Base-by-base conservation (phyloP, 2,888 invertebrate species). In the Napeogenes inachia region DNA sequence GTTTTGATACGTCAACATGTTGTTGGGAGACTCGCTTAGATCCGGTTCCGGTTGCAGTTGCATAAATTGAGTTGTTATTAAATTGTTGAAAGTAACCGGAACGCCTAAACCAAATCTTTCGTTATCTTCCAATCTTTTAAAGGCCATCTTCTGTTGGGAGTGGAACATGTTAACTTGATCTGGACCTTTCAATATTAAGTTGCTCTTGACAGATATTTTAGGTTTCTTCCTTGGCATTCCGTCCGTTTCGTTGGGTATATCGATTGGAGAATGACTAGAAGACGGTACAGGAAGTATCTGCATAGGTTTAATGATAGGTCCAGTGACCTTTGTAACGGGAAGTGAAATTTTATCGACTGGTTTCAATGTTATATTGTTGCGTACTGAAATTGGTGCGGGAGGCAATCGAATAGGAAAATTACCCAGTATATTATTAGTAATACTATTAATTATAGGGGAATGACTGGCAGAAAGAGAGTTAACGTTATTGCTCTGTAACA, bases 181-280 rank as follows among this genome's bases (percentile, higher is more conserved):
- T 0, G 91, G 91, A 0, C 91, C 91, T 72, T 91, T 91, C 3
- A 91, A 71, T 67, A 91, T 89, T 47, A 91, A 72, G 69, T 91
- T 91, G 68, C 91, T 91, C 73, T 91, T 91, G 0, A 91, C 91
- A 1, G 91, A 91, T 79, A 91, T 91, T 70, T 91, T 91, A 0
- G 91, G 87, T 61, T 91, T 91, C 68, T 91, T 91, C 38, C 90
- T 78, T 0, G 89, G 89, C 47, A 71, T 76, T 2, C 85, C 84
- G 45, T 90, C 89, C 2, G 65, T 67, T 45, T 89, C 89, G 13
- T 75, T 72, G 0, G 74, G 70, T 45, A 81, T 78, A 61, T 81
- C 82, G 1, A 88, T 77, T 2, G 89, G 88, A 2, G 89, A 89
- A 66, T 85, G 87, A 61, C 88, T 84, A 0, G 80, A 84, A 0